Evolutionary conservation across 1,140 invertebrate genomes (phyloP).

Genomic region (Drosophila nikananu): DNA sequence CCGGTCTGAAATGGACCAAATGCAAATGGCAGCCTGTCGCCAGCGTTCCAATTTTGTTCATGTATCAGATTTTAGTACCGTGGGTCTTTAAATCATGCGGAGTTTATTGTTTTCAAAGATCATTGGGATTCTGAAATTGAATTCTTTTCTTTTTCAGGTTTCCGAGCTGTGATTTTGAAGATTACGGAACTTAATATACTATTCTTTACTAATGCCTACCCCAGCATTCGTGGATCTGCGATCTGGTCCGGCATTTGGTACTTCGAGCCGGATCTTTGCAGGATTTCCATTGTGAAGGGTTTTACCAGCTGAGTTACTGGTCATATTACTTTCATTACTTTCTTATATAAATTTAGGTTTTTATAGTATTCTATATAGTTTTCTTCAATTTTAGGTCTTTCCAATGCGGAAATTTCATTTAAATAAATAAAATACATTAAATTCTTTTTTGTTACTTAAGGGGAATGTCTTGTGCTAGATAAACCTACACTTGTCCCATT

Average conservation of each 20-base stretch:
- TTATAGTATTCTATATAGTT: too few species aligned
- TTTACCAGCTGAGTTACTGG: too few species aligned
- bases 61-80: slow-evolving; percentile 54
- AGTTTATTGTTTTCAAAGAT: not conserved
- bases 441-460: not conserved
- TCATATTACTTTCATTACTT: too few species aligned
- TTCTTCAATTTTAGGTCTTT: too few species aligned
- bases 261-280: not conserved
- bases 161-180: not conserved
- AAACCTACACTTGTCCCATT: not conserved
- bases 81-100: not conserved
- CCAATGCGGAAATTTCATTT: not conserved
- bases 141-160: not conserved
- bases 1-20: slow-evolving; percentile 41
- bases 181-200: not conserved
- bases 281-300: not conserved
- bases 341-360: too few species aligned
- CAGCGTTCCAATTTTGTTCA: slow-evolving; percentile 59
- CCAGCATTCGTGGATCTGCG: too few species aligned
- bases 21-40: slow-evolving; percentile 78
- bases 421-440: not conserved
- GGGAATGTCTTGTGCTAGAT: not conserved
- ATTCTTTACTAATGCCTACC: too few species aligned
- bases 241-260: not conserved
- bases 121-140: too few species aligned